phyloP scores from a whole-genome alignment of 2,113 vertebrate genomes.

The Taxidea taxus region DNA sequence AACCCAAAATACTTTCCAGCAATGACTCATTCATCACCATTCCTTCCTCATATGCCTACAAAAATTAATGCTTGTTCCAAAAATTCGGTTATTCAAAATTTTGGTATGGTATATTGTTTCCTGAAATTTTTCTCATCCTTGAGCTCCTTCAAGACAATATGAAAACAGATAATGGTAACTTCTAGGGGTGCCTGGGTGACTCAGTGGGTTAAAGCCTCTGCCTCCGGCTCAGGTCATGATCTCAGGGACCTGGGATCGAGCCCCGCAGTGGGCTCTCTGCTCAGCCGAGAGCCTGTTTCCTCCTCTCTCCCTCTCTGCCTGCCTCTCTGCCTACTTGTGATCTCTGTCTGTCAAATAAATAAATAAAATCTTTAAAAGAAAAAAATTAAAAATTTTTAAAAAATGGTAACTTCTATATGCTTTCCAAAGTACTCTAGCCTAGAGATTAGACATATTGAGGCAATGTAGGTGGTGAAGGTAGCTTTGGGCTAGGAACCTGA shows the following conservation, averaged over 20 bases:
- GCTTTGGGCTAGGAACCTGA: neutral
- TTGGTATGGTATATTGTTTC: neutral
- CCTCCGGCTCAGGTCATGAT: no score
- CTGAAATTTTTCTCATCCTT: neutral
- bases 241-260: no score
- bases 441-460: neutral
- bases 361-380: no score
- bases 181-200: no score
- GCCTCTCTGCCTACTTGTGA: no score
- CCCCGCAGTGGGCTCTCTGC: no score
- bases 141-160: neutral
- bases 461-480: neutral
- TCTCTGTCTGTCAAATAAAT: no score
- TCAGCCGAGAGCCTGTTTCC: no score
- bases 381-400: no score
- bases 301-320: no score
- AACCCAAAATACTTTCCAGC: neutral
- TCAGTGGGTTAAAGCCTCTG: no score
- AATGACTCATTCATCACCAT: neutral
- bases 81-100: neutral
- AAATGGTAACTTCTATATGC: neutral
- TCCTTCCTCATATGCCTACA: neutral
- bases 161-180: neutral
- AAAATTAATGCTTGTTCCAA: neutral
- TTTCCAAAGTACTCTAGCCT: neutral